phyloP scores from a whole-genome alignment of 2,888 invertebrate genomes.

The Cerastis leucographa region DNA sequence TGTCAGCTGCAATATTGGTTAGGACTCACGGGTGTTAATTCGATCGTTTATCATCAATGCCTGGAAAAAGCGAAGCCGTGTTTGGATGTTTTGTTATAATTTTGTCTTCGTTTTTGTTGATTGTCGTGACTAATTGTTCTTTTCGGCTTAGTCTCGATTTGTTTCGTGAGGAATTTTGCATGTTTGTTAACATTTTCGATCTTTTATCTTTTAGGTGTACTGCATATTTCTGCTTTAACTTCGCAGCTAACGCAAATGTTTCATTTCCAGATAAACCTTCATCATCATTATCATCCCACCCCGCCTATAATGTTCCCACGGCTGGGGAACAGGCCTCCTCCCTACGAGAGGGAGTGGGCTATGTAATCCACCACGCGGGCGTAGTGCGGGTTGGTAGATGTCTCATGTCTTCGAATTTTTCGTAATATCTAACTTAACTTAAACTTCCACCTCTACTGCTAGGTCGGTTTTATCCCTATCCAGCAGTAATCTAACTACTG shows the following conservation, averaged over 20 bases:
- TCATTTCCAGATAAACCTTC: neutral
- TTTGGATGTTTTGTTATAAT: constrained; percentile 29
- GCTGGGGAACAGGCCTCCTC: too few species aligned
- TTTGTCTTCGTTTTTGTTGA: constrained; percentile 23
- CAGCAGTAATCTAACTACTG: constrained; percentile 12
- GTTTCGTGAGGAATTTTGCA: neutral
- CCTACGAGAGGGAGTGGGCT: too few species aligned
- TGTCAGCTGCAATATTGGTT: constrained; percentile 64
- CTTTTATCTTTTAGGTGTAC: neutral
- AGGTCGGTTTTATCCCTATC: neutral
- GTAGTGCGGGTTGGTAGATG: too few species aligned
- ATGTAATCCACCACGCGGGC: too few species aligned
- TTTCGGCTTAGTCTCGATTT: constrained; percentile 4
- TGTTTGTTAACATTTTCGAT: constrained; percentile 13
- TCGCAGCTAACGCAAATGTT: neutral
- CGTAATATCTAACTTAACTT: neutral
- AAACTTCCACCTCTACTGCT: neutral
- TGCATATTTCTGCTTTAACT: neutral
- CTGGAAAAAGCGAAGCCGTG: constrained; percentile 37
- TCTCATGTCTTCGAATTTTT: too few species aligned
- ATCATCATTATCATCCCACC: too few species aligned
- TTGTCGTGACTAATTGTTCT: constrained; percentile 22
- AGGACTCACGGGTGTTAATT: constrained; percentile 48
- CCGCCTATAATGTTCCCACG: too few species aligned
- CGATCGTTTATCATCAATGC: constrained; percentile 58